Evolutionary conservation across 1,140 invertebrate species (phyloP), one percentile per base, ranked within the genome.

Genomic region (Aphelinus atriplicis): DNA sequence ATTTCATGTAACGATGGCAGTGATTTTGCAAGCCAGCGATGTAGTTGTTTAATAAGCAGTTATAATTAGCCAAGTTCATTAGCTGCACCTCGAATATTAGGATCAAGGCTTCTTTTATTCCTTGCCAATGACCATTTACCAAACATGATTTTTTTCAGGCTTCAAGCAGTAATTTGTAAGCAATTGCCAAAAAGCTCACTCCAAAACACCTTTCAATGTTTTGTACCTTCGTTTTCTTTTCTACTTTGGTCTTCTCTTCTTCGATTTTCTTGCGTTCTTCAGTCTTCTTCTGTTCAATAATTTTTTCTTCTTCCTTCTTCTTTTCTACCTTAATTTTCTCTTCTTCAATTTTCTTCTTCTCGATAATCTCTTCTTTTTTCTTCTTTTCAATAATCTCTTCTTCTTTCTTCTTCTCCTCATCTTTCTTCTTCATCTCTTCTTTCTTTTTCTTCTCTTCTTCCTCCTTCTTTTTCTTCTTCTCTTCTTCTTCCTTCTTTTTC

Each of bases 321-420:
- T 88, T 87, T 65, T 84, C 83, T 81, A 84, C 88, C 81, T 90
- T 85, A 26, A 89, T 81, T 47, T 78, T 85, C 45, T 84, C 80
- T 26, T 81, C 78, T 74, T 84, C 81, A 51, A 84, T 81, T 78
- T 84, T 89, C 69, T 84, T 83, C 71, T 84, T 78, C 48, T 83
- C 79, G 26, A 81, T 70, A 47, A 80, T 75, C 51, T 84, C 76
- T 67, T 78, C 74, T 61, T 84, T 78, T 64, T 81, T 72, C 26
- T 81, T 77, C 10, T 71, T 65, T 45, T 79, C 79, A 26, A 81
- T 70, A 47, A 80, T 75, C 51, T 84, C 76, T 67, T 78, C 74
- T 61, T 84, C 78, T 64, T 81, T 72, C 26, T 81, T 77, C 10
- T 71, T 65, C 42, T 79, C 79, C 61, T 77, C 67, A 67, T 81